phyloP scores from a whole-genome alignment of 2,888 invertebrate species.

The Sabatieria punctata region DNA sequence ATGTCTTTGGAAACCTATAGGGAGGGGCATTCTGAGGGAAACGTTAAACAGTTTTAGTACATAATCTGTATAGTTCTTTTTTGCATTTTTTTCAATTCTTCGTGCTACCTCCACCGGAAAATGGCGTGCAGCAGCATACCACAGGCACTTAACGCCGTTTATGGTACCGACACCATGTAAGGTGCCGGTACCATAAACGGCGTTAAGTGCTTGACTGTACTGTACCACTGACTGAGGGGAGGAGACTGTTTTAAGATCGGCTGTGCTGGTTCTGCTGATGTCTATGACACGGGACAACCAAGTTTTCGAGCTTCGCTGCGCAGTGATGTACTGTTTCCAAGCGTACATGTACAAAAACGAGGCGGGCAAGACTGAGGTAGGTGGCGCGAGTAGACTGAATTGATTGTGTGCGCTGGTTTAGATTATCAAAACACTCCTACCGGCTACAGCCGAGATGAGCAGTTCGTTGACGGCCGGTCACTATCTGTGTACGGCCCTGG shows the following conservation, averaged over 20 bases:
- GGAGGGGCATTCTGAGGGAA: no score
- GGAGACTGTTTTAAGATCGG: slow-evolving; percentile 55
- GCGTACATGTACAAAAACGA: slow-evolving; percentile 86
- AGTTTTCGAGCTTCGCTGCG: slow-evolving; percentile 67
- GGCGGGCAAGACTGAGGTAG: slow-evolving; percentile 40
- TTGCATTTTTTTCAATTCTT: no score
- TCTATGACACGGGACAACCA: slow-evolving; percentile 98
- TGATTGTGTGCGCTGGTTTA: slow-evolving; percentile 45
- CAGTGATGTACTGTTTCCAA: slow-evolving; percentile 91
- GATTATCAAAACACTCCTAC: slow-evolving; percentile 76
- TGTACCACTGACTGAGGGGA: no score
- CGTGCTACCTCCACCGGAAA: no score
- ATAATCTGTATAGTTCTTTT: no score
- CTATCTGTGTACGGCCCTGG: slow-evolving; percentile 74
- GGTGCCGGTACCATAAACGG: no score
- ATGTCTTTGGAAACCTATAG: no score
- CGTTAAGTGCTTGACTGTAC: no score
- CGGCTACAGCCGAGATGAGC: slow-evolving; percentile 54
- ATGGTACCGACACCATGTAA: no score
- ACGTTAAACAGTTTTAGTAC: no score
- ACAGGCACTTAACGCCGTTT: no score
- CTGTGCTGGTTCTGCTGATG: slow-evolving; percentile 81
- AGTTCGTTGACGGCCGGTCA: slow-evolving; percentile 50
- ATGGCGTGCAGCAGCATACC: no score
- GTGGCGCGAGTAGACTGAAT: slow-evolving; percentile 51